Base-by-base conservation (phyloP, 1,140 invertebrate genomes). In the Apis dorsata region DNA sequence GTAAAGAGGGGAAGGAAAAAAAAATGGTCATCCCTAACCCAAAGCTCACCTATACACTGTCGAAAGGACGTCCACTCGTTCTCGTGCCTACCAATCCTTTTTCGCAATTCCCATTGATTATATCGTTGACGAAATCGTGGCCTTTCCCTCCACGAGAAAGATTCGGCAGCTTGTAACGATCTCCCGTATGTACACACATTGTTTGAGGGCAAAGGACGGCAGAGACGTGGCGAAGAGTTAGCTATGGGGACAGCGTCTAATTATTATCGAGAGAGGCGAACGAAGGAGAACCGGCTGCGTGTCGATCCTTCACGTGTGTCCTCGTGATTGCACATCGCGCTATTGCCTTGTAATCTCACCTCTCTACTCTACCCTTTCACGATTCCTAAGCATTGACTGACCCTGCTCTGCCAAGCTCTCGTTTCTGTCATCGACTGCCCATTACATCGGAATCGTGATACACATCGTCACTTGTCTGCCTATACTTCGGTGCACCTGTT, bases 211-310 rank as follows among this genome's bases (percentile, higher is more conserved):
- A 83, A 86, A 81, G 84, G 84, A 84, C 78, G 81, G 75, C 66
- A 51, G 73, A 73, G 86, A 84, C 84, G 81, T 71, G 84, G 77
- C 80, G 59, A 15, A 73, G 10, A 69, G 13, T 24, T n/a, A 57
- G 69, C 65, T 65, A 66, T 34, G 2, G 0, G 55, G 79, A 81
- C 79, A 89, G 85, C 86, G 90, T 92, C 90, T 88, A 86, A 91
- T 92, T 91, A 91, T 92, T 90, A 91, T 92, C 87, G 90, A 83
- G 79, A 81, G 88, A 86, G 86, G 78, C 85, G 88, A 88, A 88
- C 84, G 87, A 90, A 88, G 87, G 86, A 87, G 81, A 71, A 81
- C 82, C 86, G 81, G 68, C 80, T 85, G 79, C 79, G 69, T 82
- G 89, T 86, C 89, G 87, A 77, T 85, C 74, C 81, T 87, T 87